phyloP scores from a whole-genome alignment of 1,140 invertebrate species.

The Steinernema feltiae region DNA sequence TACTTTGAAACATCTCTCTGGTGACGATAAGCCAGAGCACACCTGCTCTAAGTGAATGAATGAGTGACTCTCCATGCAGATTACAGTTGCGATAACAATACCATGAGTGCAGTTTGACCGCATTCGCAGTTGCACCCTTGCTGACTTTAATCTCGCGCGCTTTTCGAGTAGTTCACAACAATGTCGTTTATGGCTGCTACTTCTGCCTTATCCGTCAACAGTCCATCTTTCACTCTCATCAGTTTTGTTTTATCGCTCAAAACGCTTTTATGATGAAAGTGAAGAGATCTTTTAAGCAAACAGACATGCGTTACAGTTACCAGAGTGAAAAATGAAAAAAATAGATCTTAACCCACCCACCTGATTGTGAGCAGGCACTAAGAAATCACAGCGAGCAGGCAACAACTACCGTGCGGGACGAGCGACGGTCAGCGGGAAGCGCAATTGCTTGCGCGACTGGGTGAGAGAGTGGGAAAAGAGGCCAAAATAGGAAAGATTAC shows the following conservation, averaged over 20 bases:
- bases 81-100: not conserved
- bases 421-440: conserved; percentile 6
- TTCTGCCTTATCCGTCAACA: not conserved
- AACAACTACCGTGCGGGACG: not conserved
- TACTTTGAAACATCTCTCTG: not conserved
- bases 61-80: not conserved
- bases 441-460: not conserved
- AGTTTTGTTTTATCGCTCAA: no score
- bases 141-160: not conserved
- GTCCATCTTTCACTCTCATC: not conserved
- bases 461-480: not conserved
- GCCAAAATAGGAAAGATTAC: not conserved
- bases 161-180: not conserved
- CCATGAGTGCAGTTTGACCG: not conserved
- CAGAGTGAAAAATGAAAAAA: not conserved
- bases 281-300: no score
- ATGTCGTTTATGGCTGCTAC: no score
- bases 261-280: no score
- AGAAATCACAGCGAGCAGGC: not conserved
- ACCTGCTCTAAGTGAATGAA: not conserved
- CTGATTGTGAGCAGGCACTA: not conserved
- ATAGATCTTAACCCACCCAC: no score
- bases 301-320: no score
- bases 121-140: not conserved
- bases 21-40: not conserved